Evolutionary conservation across 2,113 vertebrate genomes (phyloP).

Genomic region (Macrotus californicus): DNA sequence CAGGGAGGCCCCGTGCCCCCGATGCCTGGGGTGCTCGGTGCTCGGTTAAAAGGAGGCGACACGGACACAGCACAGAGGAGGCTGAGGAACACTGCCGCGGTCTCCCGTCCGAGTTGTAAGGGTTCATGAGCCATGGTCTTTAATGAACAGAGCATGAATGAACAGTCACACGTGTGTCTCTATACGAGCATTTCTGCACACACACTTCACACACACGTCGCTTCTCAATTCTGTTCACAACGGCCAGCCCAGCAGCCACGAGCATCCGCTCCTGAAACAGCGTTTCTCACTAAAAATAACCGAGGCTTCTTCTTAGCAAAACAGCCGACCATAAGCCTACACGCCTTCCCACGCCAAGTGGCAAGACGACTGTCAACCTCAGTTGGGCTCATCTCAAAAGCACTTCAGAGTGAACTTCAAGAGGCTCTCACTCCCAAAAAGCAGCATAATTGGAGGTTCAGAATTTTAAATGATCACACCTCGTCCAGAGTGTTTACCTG

Average conservation of each 20-base stretch:
- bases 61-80: neutral
- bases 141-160: neutral
- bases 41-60: neutral
- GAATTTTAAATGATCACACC: neutral
- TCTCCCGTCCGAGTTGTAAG: neutral
- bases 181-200: neutral
- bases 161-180: neutral
- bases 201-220: neutral
- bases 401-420: neutral
- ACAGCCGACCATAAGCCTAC: neutral
- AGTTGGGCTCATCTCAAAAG: neutral
- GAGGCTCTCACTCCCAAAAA: neutral
- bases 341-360: neutral
- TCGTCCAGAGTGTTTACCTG: neutral
- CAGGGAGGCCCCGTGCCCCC: neutral
- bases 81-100: neutral
- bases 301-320: neutral
- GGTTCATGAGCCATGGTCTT: neutral
- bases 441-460: neutral
- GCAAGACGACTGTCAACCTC: neutral
- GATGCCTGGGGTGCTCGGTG: neutral
- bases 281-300: neutral
- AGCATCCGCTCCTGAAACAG: neutral
- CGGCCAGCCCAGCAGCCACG: neutral
- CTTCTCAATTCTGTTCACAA: neutral